Evolutionary conservation across 2,888 invertebrate genomes (phyloP), one percentile per base, ranked within the genome.

Genomic region (Amphipyra tragopoginis): DNA sequence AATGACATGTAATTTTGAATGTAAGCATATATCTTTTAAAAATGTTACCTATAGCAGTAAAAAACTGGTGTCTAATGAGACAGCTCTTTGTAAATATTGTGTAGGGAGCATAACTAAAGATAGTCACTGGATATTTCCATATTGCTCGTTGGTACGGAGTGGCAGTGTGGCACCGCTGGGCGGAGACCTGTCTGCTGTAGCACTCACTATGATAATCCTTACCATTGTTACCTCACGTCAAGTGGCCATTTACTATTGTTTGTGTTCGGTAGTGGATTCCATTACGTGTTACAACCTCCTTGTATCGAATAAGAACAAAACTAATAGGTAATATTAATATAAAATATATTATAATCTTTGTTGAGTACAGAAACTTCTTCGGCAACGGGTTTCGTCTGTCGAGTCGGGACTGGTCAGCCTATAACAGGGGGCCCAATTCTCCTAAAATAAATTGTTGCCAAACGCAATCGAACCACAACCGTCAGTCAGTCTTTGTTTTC

Each of bases 201-300:
- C 79, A 76, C 82, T 75, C 71, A 85, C 87, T 83, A 89, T 90
- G 89, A 86, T 87, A 85, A 83, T 82, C 81, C 83, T 70, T 58
- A 75, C 86, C 84, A 90, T 92, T 92, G 91, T 91, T 87, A 77
- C 71, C 74, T 81, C 75, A 80, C 81, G 84, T 84, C 82, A 86
- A 86, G 86, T 85, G 81, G 78, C 79, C 80, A 80, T 82, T 78
- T 84, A 82, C 86, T 81, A 81, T 77, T 88, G 88, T 90, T 92
- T 90, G 88, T 89, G 89, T 89, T 86, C 89, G 79, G 90, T 89
- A 88, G 87, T 88, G 74, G 81, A 70, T 75, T 75, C 62, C 60
- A 68, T 62, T 66, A 64, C 49, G 39, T 57, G 47, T 57, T 40
- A 63, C 50, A 38, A 53, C 50, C 56, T 42, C 47, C 56, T 42